Percentiles rank a stretch among this genome's conserved stretches.
These are phyloP conservation scores for Drosophila azteca DNA, from an alignment of 1,140 invertebrate genomes.

Conservation along the genomic window DNA sequence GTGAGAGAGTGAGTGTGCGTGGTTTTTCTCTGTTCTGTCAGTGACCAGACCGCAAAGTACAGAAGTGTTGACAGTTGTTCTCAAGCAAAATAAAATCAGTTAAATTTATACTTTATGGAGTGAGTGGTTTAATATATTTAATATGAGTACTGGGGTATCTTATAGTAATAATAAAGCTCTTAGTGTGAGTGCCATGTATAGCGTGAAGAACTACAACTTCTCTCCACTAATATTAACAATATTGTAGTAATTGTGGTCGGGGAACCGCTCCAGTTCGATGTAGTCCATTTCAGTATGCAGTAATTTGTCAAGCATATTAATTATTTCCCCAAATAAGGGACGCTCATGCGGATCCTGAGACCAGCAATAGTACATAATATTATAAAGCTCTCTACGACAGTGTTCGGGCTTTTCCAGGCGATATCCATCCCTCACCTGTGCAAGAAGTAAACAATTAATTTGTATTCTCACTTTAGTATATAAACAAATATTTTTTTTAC, in stretches of 20 bases:
- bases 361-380: conserved; percentile 98
- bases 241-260: conserved; percentile 97
- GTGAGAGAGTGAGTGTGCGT: too few species aligned
- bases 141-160: background rate
- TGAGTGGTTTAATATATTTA: too few species aligned
- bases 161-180: conserved; percentile 57
- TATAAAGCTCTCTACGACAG: conserved; percentile 94
- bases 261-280: conserved; percentile 95
- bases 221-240: conserved; percentile 93
- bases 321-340: conserved; percentile 91
- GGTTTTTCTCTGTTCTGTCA: too few species aligned
- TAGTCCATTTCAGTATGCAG: conserved; percentile 95
- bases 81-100: conserved; percentile 11
- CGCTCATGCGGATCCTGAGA: conserved; percentile 90
- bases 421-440: conserved; percentile 91
- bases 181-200: conserved; percentile 43
- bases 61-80: too few species aligned
- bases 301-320: conserved; percentile 91
- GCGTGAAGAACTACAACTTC: conserved; percentile 86
- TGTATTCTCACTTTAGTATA: too few species aligned
- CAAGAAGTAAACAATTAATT: conserved; percentile 31
- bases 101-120: background rate
- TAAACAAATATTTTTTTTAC: background rate
- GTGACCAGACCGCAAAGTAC: too few species aligned
- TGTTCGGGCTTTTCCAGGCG: conserved; percentile 95